phyloP scores from a whole-genome alignment of 2,888 invertebrate genomes.

The Drosophila picticornis region DNA sequence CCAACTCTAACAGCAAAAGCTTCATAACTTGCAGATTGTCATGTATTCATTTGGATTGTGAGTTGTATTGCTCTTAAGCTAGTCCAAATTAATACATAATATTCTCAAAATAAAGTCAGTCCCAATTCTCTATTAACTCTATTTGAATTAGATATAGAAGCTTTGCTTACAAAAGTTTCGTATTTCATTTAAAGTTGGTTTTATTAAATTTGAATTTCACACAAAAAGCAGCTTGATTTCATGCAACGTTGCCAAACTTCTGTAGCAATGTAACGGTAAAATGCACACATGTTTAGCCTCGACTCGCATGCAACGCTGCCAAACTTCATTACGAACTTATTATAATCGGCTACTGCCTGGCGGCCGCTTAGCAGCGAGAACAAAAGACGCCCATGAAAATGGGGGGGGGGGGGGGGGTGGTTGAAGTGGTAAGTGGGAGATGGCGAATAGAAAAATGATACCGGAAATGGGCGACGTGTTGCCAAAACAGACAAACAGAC shows the following conservation, averaged over 20 bases:
- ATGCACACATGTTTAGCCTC: constrained; percentile 2
- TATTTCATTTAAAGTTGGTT: background rate
- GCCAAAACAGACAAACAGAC: constrained; percentile 66
- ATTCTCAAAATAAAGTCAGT: background rate
- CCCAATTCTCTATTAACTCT: background rate
- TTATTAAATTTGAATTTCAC: background rate
- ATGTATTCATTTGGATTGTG: too few relatives aligned
- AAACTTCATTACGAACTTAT: constrained; percentile 31
- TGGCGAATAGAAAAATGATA: constrained; percentile 4
- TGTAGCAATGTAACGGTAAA: constrained; percentile 1
- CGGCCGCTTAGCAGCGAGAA: constrained; percentile 42
- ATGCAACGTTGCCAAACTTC: constrained; percentile 11
- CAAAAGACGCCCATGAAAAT: constrained; percentile 52
- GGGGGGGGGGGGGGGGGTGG: background rate
- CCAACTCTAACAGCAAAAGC: background rate
- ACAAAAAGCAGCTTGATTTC: background rate
- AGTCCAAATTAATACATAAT: background rate
- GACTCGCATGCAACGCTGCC: constrained; percentile 36
- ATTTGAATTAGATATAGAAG: background rate
- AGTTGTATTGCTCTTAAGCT: background rate
- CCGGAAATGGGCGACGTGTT: constrained; percentile 69
- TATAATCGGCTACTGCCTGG: constrained; percentile 13
- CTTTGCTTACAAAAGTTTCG: background rate
- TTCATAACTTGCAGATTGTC: background rate
- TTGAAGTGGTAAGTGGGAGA: background rate